Evolutionary conservation across 2,113 vertebrate species (phyloP), one percentile per base, ranked within the genome.

Genomic region (Aix galericulata): DNA sequence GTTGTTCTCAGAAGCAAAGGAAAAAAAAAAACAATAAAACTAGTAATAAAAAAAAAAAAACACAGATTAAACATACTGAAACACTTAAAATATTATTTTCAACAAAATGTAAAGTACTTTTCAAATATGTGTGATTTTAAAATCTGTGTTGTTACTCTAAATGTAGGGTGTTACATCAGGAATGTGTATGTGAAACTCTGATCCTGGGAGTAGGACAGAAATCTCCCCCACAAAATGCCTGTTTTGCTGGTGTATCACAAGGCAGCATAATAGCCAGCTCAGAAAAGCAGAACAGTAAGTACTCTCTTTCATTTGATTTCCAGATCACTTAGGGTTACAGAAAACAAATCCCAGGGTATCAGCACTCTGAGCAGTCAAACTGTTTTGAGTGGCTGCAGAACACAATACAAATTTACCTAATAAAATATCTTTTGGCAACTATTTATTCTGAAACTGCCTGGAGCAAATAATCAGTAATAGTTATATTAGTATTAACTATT

Each of bases 11-110:
- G 25, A 68, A 83, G 63, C 8, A 38, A 40, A 44, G 46, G 9
- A 21, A 21, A 23, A 72, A 68, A 62, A 0, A 72, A 68, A 62
- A 0, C 0, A 55, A 46, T 31, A 34, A 59, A 75, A 67, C 21
- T 7, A 77, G 10, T 15, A 64, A 36, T 21, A 69, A 8, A 85
- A 93, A 55, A 14, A 2, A 13, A 40, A 40, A 4, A 12, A 40
- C 7, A 85, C 8, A 44, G 11, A 89, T 23, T 27, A 76, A 84
- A 80, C 5, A 71, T 17, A 50, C 17, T 42, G 13, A 71, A 87
- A 68, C 15, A 53, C 4, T 58, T 52, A 76, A 84, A 91, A 23
- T 67, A 53, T 2, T 36, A 22, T 50, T 83, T 86, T 46, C 27
- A 64, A 76, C 4, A 63, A 78, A 94, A 38, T 3, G 64, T 64